These are phyloP conservation scores for Pardalotus punctatus DNA, from an alignment of 2,113 vertebrate species.

Conservation along the genomic window DNA sequence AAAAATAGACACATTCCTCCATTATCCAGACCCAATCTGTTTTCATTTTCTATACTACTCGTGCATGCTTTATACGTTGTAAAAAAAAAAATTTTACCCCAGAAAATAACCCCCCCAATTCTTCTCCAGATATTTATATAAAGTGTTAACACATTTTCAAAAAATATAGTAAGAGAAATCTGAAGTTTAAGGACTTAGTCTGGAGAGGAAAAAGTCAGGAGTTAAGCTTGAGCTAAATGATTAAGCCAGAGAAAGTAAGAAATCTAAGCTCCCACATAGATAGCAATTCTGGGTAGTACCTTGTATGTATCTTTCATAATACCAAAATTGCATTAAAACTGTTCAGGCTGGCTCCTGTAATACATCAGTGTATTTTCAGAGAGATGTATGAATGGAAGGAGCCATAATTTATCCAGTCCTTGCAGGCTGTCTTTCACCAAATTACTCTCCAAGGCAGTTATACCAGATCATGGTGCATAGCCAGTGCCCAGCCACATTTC, in stretches of 20 bases:
- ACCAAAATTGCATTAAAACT: background rate
- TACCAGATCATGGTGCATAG: background rate
- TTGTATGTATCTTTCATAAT: background rate
- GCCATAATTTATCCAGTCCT: background rate
- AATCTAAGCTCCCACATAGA: background rate
- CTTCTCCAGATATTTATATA: background rate
- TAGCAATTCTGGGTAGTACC: background rate
- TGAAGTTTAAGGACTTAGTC: background rate
- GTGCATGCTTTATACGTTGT: fast-evolving
- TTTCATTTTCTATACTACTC: background rate
- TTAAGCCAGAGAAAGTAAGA: background rate
- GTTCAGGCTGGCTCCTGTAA: background rate
- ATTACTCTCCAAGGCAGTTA: background rate
- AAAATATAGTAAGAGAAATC: background rate
- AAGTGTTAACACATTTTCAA: background rate
- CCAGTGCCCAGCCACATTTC: background rate
- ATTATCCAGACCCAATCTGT: background rate
- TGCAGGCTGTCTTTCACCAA: background rate
- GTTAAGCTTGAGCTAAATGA: background rate
- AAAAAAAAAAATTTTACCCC: background rate
- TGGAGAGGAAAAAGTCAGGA: background rate
- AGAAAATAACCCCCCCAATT: background rate
- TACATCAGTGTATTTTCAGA: background rate
- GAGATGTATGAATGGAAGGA: background rate
- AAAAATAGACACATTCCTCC: background rate